phyloP scores from a whole-genome alignment of 2,797 vertebrate genomes.

The Aphelocoma californica region DNA sequence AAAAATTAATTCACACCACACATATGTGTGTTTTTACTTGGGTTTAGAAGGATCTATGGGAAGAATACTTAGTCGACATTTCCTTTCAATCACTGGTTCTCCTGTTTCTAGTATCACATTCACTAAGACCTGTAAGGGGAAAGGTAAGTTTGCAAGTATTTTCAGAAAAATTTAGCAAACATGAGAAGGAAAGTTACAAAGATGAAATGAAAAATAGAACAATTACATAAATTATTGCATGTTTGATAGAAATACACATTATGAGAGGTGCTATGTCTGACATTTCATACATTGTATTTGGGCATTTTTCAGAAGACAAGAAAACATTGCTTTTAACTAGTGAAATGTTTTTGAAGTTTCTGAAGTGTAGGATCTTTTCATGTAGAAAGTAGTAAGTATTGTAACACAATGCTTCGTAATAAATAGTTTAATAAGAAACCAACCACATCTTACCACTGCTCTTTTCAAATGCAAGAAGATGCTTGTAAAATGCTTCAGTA shows the following conservation, averaged over 20 bases:
- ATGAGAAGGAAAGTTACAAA: neutral
- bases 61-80: neutral
- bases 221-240: neutral
- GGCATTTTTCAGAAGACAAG: neutral
- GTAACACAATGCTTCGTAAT: neutral
- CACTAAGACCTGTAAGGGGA: neutral
- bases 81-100: neutral
- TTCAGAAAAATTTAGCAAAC: neutral
- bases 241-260: neutral
- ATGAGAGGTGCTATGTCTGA: neutral
- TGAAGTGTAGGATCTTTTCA: neutral
- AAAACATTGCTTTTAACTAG: neutral
- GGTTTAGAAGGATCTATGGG: neutral
- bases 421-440: neutral
- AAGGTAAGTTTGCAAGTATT: neutral
- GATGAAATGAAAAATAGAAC: neutral
- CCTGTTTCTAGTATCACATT: neutral
- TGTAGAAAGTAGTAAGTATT: neutral
- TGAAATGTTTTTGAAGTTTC: neutral
- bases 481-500: constrained; percentile 79
- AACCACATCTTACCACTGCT: constrained; percentile 81
- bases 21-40: neutral
- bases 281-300: neutral
- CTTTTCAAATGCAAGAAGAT: constrained; percentile 82
- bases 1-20: neutral